Conservation (phyloP, 2,113 vertebrate genomes). For the Eonycteris spelaea region DNA sequence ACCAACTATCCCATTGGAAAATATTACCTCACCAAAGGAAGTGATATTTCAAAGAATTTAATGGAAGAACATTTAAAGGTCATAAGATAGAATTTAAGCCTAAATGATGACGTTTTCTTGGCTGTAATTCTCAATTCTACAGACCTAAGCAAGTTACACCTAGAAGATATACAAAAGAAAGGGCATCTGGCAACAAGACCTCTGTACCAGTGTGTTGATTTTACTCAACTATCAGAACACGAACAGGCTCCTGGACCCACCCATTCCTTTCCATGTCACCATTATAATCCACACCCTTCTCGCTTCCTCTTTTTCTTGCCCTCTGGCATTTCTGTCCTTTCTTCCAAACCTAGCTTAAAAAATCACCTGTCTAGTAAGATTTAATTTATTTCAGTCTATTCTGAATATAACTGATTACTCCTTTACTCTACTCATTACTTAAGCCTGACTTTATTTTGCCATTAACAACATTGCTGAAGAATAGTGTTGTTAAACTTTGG, state of each 20-base stretch:
- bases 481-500: neutral
- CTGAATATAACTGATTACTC: neutral
- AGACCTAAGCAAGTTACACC: conserved; percentile 56
- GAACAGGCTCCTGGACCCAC: conserved; percentile 40
- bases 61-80: conserved; percentile 58
- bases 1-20: conserved; percentile 43
- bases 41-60: conserved; percentile 58
- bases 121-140: neutral
- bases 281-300: conserved; percentile 20
- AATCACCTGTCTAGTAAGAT: neutral
- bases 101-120: conserved; percentile 60
- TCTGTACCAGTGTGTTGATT: conserved; percentile 44
- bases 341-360: conserved; percentile 22
- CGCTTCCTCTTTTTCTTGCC: neutral
- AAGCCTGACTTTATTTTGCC: neutral
- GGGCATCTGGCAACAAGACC: conserved; percentile 53
- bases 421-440: neutral
- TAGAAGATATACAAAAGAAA: conserved; percentile 66
- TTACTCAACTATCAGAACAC: conserved; percentile 49
- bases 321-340: neutral
- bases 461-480: neutral
- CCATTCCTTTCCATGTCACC: conserved; percentile 9
- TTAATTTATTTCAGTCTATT: neutral
- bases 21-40: conserved; percentile 44
- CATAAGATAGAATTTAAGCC: conserved; percentile 43